Evolutionary conservation across 2,888 invertebrate genomes (phyloP), one percentile per base, ranked within the genome.

Genomic region (Acanthosepion lycidas): DNA sequence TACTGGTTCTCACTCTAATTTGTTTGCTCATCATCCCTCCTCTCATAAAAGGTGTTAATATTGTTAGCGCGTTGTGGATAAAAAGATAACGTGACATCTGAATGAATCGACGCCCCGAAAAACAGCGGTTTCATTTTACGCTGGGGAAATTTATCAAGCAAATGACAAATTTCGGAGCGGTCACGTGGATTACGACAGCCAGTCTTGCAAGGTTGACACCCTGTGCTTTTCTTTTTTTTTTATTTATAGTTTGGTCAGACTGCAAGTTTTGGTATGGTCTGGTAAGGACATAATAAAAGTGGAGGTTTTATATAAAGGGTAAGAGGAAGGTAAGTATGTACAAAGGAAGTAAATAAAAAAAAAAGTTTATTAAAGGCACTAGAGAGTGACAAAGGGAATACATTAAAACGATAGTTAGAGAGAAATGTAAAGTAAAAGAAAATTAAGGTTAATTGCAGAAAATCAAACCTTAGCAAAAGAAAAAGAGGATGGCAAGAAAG

Each of bases 31-130:
- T 78, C 78, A 12, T n/a, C n/a, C 12, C 78, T 78, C 12, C 78
- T 9, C 78, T 78, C 78, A 78, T 78, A 78, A 78, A n/a, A 78
- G 78, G n/a, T 78, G 78, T 78, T 78, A 78, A 78, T 78, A 78
- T 33, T 5, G 78, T 78, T 78, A 78, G 78, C 78, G n/a, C 78
- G 8, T 78, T 6, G n/a, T 15, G 78, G 33, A 78, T 78, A 78
- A 78, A 78, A n/a, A n/a, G 78, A 78, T 15, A 33, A n/a, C 78
- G 78, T 78, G 78, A 78, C 33, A 78, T 78, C 78, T 78, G n/a
- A 78, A 78, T n/a, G n/a, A 78, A 78, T 78, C n/a, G n/a, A 78
- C 78, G 78, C 78, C 33, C 78, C 78, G 1, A n/a, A n/a, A 12
- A 78, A 33, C n/a, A n/a, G n/a, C 3, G 78, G 78, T 78, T 78